These are phyloP conservation scores for Masticophis lateralis DNA, from an alignment of 2,797 vertebrate species.

Conservation along the genomic window DNA sequence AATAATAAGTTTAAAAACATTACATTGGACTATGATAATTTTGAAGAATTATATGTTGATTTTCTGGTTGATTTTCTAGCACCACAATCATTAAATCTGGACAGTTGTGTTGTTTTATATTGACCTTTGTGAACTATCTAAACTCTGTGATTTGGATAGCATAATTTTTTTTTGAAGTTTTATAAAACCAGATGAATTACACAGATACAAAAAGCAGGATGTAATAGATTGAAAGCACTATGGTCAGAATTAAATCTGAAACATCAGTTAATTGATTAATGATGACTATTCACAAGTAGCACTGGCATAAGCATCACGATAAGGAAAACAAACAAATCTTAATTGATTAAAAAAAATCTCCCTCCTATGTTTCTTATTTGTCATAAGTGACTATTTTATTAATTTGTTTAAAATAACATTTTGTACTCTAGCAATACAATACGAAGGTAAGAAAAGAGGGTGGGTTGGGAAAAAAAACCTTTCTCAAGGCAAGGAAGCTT, in stretches of 20 bases:
- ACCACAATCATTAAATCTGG: not conserved
- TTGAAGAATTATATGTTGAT: not conserved
- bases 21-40: not conserved
- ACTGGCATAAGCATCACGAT: not conserved
- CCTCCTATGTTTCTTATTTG: not conserved
- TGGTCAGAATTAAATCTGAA: not conserved
- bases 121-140: not conserved
- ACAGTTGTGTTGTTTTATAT: not conserved
- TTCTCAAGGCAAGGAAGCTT: not conserved
- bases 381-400: not conserved
- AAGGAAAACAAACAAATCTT: not conserved
- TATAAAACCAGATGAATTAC: not conserved
- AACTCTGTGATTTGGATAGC: not conserved
- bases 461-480: not conserved
- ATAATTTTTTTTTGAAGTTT: not conserved
- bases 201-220: not conserved
- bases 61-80: not conserved
- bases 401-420: not conserved
- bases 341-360: not conserved
- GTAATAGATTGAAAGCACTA: not conserved
- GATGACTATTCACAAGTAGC: not conserved
- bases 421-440: not conserved
- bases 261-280: not conserved
- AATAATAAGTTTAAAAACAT: not conserved
- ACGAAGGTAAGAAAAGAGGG: not conserved